Base-by-base conservation (phyloP, 1,140 invertebrate species). In the Conopomorpha cramerella region DNA sequence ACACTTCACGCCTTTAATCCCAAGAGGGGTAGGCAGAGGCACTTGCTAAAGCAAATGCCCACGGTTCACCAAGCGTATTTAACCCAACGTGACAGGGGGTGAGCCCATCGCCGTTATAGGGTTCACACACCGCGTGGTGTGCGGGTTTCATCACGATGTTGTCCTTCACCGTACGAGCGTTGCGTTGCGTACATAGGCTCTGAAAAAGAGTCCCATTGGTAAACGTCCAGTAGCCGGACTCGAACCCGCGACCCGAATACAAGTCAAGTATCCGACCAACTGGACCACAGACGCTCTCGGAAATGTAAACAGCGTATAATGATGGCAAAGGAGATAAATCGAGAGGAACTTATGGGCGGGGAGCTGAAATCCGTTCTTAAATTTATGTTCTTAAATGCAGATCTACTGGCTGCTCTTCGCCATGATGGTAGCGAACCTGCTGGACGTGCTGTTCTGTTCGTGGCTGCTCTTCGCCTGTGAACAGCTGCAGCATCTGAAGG, bases 401-500 rank as follows among this genome's bases (percentile, higher is more conserved):
- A 73, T 91, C 8, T 91, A 91, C 51, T 92, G 86, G 79, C 65
- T 92, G 0, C 46, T 87, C 0, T 86, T 91, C 49, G 79, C 85
- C 0, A 82, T 91, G 77, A 50, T 79, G 0, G 84, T 90, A 15
- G 81, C 87, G 0, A 91, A 91, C 55, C 74, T 89, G 1, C 51
- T 87, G 28, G 90, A 92, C 51, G 82, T 88, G 0, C 68, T 92
- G 39, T 92, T 92, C 70, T 91, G 89, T 48, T 91, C 87, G 1
- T 91, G 89, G 86, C 50, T 92, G 26, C 84, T 92, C 17, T 91
- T 90, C 44, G 87, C 89, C 1, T 92, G 90, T 46, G 90, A 92
- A 49, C 90, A 92, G 51, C 60, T 92, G 8, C 86, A 89, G 53
- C 90, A 92, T 73, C 62, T 92, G 3, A 92, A 92, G 48, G 86